These are phyloP conservation scores for Megaustenia siamemsis DNA, from an alignment of 2,888 invertebrate genomes.

Conservation along the genomic window DNA sequence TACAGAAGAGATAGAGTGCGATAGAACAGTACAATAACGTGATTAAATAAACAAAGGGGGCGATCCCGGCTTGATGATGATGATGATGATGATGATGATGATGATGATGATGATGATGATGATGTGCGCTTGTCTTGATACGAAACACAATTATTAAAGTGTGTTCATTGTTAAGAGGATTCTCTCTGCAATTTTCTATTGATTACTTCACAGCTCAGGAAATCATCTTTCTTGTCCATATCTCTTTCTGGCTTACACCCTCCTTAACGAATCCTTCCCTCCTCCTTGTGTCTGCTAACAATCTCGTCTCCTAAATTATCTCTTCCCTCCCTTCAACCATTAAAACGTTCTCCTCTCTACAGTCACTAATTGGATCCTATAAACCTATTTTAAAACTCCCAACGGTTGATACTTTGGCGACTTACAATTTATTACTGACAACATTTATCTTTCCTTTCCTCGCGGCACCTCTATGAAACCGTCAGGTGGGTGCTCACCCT, in stretches of 20 bases:
- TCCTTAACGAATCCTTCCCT: neutral
- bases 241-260: neutral
- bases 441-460: neutral
- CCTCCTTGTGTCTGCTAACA: neutral
- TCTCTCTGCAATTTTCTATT: neutral
- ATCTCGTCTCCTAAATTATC: neutral
- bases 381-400: neutral
- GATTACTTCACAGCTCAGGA: neutral
- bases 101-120: too few relatives aligned
- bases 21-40: too few relatives aligned
- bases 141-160: too few relatives aligned
- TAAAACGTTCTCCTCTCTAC: neutral
- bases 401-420: neutral
- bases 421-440: neutral
- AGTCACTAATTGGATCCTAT: neutral
- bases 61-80: too few relatives aligned
- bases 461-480: neutral
- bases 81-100: too few relatives aligned
- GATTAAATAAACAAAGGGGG: too few relatives aligned
- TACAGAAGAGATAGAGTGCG: too few relatives aligned
- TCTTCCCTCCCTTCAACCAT: neutral
- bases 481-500: neutral
- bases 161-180: neutral
- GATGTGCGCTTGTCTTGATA: too few relatives aligned
- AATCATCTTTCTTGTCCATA: neutral